These are phyloP conservation scores for Homalodisca vitripennis DNA, from an alignment of 1,140 invertebrate species.

Conservation along the genomic window DNA sequence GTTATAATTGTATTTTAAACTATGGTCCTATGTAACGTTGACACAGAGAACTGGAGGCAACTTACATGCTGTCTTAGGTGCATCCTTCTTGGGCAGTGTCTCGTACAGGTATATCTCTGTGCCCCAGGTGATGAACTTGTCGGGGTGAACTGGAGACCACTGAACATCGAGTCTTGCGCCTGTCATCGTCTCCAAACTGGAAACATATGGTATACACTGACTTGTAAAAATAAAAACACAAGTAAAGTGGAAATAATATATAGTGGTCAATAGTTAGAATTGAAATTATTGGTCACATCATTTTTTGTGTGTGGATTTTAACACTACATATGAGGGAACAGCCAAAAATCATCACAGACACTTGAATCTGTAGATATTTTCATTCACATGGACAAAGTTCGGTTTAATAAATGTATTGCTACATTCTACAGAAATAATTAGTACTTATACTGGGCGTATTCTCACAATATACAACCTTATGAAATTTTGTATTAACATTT, in stretches of 20 bases:
- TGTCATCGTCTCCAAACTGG: constrained; percentile 47
- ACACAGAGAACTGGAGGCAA: too few relatives aligned
- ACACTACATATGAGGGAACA: background rate
- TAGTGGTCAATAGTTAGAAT: background rate
- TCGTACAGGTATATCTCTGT: constrained; percentile 82
- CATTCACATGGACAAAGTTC: too few relatives aligned
- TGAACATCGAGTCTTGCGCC: constrained; percentile 66
- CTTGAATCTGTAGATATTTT: too few relatives aligned
- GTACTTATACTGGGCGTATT: too few relatives aligned
- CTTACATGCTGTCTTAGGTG: constrained; percentile 58
- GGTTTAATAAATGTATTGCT: too few relatives aligned
- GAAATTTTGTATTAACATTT: too few relatives aligned
- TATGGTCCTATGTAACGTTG: too few relatives aligned
- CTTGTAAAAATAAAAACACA: background rate
- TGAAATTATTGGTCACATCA: background rate
- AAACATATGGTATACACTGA: constrained; percentile 1
- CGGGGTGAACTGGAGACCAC: constrained; percentile 74
- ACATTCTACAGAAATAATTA: too few relatives aligned
- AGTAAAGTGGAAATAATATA: background rate
- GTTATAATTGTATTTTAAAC: too few relatives aligned
- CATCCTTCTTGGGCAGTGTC: constrained; percentile 60
- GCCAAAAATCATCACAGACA: background rate
- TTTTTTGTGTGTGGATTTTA: background rate
- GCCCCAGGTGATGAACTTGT: constrained; percentile 85
- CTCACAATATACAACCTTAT: too few relatives aligned